Percentiles rank a stretch among this genome's conserved stretches.
These are phyloP conservation scores for Ectropis grisescens DNA, from an alignment of 1,140 invertebrate genomes.

Conservation along the genomic window DNA sequence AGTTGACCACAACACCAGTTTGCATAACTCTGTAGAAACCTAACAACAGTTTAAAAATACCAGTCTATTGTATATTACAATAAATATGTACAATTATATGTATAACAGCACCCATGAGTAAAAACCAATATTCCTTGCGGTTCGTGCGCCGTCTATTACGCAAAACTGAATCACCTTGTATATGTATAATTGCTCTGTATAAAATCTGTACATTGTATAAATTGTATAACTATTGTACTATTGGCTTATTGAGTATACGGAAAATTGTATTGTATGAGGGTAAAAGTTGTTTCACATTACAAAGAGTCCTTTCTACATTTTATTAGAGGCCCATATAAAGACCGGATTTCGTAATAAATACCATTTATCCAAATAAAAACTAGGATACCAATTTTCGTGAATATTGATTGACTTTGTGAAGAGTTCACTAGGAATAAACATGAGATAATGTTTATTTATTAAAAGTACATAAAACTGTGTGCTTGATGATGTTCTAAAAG, in stretches of 20 bases:
- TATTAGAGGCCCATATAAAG: too few relatives aligned
- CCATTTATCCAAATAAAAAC: too few relatives aligned
- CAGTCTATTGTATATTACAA: slow-evolving; percentile 68
- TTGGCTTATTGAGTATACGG: slow-evolving; percentile 40
- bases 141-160: slow-evolving; percentile 36
- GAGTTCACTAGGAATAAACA: too few relatives aligned
- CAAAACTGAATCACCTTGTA: slow-evolving; percentile 49
- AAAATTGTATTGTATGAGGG: slow-evolving; percentile 39
- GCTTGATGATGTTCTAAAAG: too few relatives aligned
- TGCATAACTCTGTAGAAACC: slow-evolving; percentile 65
- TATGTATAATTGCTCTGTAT: slow-evolving; percentile 51
- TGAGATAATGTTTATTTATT: too few relatives aligned
- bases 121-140: slow-evolving; percentile 36
- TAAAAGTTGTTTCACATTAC: slow-evolving; percentile 27
- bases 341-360: too few relatives aligned
- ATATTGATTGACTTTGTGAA: too few relatives aligned
- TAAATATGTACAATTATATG: slow-evolving; percentile 67
- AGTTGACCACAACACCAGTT: slow-evolving; percentile 18
- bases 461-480: too few relatives aligned
- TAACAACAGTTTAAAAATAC: slow-evolving; percentile 66
- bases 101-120: slow-evolving; percentile 63
- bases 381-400: too few relatives aligned
- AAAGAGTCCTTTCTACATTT: too few relatives aligned
- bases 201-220: slow-evolving; percentile 62
- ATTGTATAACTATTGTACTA: slow-evolving; percentile 63